Evolutionary conservation across 1,140 invertebrate species (phyloP).

Genomic region (Gyrodactylus bullatarudis): DNA sequence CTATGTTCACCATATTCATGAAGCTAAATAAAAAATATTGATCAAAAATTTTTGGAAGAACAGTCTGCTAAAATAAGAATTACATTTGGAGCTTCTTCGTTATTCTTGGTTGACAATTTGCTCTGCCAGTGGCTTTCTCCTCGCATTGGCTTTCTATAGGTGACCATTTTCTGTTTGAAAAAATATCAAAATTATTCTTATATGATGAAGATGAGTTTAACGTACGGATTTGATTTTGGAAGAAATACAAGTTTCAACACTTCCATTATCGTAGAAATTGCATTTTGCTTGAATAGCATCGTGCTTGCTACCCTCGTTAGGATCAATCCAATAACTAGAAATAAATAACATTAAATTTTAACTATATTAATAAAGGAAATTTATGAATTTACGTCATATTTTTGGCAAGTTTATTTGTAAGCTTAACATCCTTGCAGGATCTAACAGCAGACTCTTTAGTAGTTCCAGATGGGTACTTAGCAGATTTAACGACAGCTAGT

Average conservation of each 20-base stretch:
- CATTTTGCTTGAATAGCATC: slow-evolving; percentile 3
- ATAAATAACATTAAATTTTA: not conserved
- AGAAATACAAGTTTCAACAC: not conserved
- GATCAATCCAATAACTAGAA: slow-evolving; percentile 4
- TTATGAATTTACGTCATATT: not conserved
- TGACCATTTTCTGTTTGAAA: not conserved
- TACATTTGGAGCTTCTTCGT: not conserved
- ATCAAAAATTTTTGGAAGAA: not conserved
- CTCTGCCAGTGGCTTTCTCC: not conserved
- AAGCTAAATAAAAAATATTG: not conserved
- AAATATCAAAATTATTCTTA: not conserved
- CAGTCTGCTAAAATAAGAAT: not conserved
- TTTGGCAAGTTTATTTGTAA: not conserved
- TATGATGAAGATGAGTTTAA: not conserved
- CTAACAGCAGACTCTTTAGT: not conserved
- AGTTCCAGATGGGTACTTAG: not conserved
- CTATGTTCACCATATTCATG: not conserved
- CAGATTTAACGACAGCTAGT: not conserved
- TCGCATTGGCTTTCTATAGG: not conserved
- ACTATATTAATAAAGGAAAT: not conserved
- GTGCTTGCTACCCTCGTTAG: not conserved
- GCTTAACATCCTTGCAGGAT: not conserved
- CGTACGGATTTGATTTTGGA: not conserved
- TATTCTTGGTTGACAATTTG: not conserved
- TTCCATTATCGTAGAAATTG: not conserved